Evolutionary conservation across 2,797 vertebrate species (phyloP), one percentile per base, ranked within the genome.

Genomic region (Oryzias sinensis): DNA sequence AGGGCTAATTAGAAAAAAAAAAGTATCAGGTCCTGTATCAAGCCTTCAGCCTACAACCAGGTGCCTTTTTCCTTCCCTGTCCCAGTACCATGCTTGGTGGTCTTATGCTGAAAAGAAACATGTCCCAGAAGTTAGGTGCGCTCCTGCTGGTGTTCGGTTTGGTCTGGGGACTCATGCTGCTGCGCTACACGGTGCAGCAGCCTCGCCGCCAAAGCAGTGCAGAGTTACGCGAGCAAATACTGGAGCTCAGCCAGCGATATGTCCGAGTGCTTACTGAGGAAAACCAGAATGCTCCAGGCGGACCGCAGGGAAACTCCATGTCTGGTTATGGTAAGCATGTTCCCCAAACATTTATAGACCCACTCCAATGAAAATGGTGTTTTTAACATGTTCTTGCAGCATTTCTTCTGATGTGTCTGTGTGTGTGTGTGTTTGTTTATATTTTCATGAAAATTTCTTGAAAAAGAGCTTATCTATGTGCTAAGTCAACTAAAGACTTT

Each of bases 181-280:
- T 99, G 46, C 95, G 94, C 63, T 98, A 97, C 81, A 98, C 96
- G 0, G 92, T 95, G 50, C 95, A 96, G 76, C 95, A 96, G 78
- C 97, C 96, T 37, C 92, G 92, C 51, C 95, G 92, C 79, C 94
- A 98, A 85, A 98, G 93, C 90, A 98, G 96, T 4, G 86, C 94
- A 0, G 94, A 99, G 87, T 80, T 98, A 48, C 93, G 95, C 9
- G 94, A 97, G 84, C 94, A 98, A 85, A 99, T 99, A 78, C 56
- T 99, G 52, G 95, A 98, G 75, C 93, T 99, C 72, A 99, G 97
- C 79, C 94, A 91, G 70, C 93, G 93, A 89, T 99, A 99, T 0
- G 96, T 98, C 79, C 97, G 95, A 86, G 96, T 95, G 72, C 88
- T 99, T 66, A 95, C 94, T 14, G 95, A 97, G 79, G 97, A 99